Percentiles rank a stretch among this genome's conserved stretches.
These are phyloP conservation scores for Amiota mariae DNA, from an alignment of 2,888 invertebrate genomes.

Conservation along the genomic window DNA sequence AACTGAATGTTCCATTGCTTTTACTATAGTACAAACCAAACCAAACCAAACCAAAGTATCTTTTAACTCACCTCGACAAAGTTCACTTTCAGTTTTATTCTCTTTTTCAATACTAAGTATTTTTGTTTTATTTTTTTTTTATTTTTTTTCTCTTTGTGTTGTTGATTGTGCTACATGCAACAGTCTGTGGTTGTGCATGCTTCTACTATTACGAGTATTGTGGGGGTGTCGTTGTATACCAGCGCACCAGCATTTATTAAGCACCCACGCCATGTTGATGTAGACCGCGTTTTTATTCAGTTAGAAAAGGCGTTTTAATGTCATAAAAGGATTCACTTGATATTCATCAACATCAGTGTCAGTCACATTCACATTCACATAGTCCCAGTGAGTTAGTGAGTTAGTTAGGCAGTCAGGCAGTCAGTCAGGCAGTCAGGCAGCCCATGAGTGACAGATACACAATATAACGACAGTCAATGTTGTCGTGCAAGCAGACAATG, in stretches of 20 bases:
- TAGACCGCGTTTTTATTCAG: neutral
- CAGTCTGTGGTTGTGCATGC: no score
- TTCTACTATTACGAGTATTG: no score
- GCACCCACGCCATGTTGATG: slow-evolving; percentile 11
- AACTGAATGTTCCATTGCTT: slow-evolving; percentile 47
- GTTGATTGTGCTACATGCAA: neutral
- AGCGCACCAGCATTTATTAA: neutral
- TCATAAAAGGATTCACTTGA: slow-evolving; percentile 74
- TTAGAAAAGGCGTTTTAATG: slow-evolving; percentile 51
- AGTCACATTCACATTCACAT: slow-evolving; percentile 58
- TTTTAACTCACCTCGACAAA: neutral
- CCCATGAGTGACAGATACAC: slow-evolving; percentile 21
- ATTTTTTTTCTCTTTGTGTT: neutral
- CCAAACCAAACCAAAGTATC: neutral
- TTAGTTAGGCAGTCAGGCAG: slow-evolving; percentile 39
- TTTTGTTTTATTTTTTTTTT: slow-evolving; percentile 11
- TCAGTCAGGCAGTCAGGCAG: slow-evolving; percentile 45
- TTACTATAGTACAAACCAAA: no score
- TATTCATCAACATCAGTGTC: slow-evolving; percentile 73
- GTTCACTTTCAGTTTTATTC: slow-evolving; percentile 21
- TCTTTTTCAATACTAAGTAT: neutral
- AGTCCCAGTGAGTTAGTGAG: slow-evolving; percentile 43
- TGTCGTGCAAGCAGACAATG: slow-evolving; percentile 20
- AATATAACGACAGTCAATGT: neutral
- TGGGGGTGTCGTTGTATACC: neutral